Percentiles rank a stretch among this genome's conserved stretches.
These are phyloP conservation scores for Hypocryptadius cinnamomeus DNA, from an alignment of 2,113 vertebrate genomes.

Conservation along the genomic window DNA sequence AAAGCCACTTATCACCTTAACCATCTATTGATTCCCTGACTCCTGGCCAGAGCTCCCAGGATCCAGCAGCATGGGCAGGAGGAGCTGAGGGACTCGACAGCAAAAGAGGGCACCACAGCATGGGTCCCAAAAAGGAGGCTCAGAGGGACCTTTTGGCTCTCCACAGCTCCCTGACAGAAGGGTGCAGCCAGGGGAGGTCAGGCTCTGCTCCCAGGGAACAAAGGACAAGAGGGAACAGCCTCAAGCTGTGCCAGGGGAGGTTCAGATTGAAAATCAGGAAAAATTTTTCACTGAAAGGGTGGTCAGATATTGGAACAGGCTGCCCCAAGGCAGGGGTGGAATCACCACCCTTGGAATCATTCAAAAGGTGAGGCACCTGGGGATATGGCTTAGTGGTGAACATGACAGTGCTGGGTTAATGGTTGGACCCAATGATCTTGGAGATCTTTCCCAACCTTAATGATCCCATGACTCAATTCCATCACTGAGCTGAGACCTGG, in stretches of 20 bases:
- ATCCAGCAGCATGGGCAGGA: background rate
- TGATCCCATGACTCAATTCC: accelerated
- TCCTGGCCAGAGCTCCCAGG: background rate
- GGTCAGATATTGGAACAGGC: background rate
- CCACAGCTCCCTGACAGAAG: background rate
- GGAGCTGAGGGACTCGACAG: background rate
- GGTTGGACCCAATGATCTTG: accelerated
- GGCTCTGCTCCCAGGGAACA: background rate
- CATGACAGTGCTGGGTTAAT: background rate
- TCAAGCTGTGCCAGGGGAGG: background rate
- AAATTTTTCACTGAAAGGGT: background rate
- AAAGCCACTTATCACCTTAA: slow-evolving; percentile 49
- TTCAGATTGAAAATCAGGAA: background rate
- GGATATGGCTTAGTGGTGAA: background rate
- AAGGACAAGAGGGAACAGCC: background rate
- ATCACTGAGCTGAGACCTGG: accelerated
- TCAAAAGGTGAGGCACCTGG: background rate
- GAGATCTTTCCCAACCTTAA: background rate
- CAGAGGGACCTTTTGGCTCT: background rate
- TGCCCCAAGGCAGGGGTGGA: background rate
- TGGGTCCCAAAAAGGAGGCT: background rate
- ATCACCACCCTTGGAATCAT: background rate
- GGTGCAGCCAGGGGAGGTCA: accelerated
- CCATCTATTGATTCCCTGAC: slow-evolving; percentile 23
- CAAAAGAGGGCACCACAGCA: background rate